Conservation (phyloP, 2,888 invertebrate species). For the Sinhomidia bicolor region DNA sequence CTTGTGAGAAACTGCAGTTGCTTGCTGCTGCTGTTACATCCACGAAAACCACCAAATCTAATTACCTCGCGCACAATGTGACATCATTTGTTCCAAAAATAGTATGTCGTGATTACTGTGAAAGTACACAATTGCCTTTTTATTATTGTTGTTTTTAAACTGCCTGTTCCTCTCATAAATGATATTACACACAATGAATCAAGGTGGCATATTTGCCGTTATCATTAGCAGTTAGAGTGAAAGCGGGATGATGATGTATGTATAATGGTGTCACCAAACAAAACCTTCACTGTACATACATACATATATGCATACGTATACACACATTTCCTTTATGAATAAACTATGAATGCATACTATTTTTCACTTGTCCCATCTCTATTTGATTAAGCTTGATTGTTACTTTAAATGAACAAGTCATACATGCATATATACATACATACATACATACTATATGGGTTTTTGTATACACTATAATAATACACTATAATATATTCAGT, state of each 20-base stretch:
- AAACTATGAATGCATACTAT: neutral
- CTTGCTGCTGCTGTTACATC: slow-evolving; percentile 9
- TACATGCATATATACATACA: too few species aligned
- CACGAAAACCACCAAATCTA: slow-evolving; percentile 42
- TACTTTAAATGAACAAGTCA: neutral
- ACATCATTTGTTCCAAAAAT: slow-evolving; percentile 33
- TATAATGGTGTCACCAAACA: neutral
- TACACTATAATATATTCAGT: neutral
- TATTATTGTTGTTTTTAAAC: slow-evolving; percentile 6
- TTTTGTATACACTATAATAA: neutral
- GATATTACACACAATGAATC: slow-evolving; percentile 8
- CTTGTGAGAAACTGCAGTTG: neutral
- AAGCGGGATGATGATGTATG: neutral
- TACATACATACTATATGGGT: neutral
- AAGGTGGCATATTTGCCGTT: neutral
- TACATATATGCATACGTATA: too few species aligned
- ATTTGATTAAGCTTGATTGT: neutral
- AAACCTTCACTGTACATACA: too few species aligned
- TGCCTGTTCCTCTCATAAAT: neutral
- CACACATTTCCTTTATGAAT: neutral
- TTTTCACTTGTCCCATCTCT: too few species aligned
- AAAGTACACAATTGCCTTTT: slow-evolving; percentile 10
- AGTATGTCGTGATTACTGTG: slow-evolving; percentile 22
- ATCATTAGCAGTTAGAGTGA: neutral
- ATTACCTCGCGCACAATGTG: slow-evolving; percentile 39